Base-by-base conservation (phyloP, 2,113 vertebrate genomes). In the Falco punctatus region DNA sequence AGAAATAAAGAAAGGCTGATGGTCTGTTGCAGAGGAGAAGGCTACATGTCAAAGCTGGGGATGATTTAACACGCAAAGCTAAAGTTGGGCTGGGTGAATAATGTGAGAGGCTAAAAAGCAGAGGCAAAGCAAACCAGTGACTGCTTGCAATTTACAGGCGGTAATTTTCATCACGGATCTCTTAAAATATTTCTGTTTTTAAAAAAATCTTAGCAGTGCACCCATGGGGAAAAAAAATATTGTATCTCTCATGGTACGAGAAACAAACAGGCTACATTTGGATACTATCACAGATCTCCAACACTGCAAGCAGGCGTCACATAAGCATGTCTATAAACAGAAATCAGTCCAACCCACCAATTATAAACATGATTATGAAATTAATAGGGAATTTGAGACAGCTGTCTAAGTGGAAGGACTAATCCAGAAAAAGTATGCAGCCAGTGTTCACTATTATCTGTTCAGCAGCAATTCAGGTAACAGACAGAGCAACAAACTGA, bases 291-390 rank as follows among this genome's bases (percentile, higher is more conserved):
- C 4, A 70, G 62, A 74, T 59, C 84, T 73, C 32, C 65, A 91
- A 5, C 13, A 19, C 8, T 17, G 35, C 30, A 66, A 86, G 30
- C 14, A 77, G 55, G 32, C 59, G 19, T n/a, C 65, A 61, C 27
- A 16, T 15, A 81, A 65, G 27, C 35, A 32, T 38, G 81, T n/a
- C 66, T 72, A 71, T 15, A 62, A 89, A n/a, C 2, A 94, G 15
- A 82, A 72, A 26, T 22, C 0, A 0, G 14, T 48, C 61, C 32
- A 87, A 74, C 5, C 5, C 46, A 46, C 21, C 73, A 67, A 10
- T 23, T 42, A 70, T 13, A 10, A 87, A 85, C 6, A 32, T 15
- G 23, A 74, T 51, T 49, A 88, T 52, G 10, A 87, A 89, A 90
- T 88, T 59, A 75, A 73, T 7, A 52, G 61, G 20, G n/a, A 91